Evolutionary conservation across 2,888 invertebrate genomes (phyloP).

Genomic region (Drosophila mercatorum): DNA sequence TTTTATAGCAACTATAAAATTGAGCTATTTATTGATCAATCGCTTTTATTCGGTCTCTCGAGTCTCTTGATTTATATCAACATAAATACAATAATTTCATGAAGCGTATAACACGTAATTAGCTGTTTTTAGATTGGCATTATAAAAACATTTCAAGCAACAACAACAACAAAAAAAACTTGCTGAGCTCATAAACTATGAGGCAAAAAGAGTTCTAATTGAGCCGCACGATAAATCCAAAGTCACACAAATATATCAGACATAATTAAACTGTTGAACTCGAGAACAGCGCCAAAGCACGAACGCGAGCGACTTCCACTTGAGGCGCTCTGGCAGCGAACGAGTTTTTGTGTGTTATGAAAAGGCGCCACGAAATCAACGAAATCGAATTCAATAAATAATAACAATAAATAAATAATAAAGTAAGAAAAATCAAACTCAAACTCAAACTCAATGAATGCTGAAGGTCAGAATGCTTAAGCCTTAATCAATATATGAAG

Average conservation of each 20-base stretch:
- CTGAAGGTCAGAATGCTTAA: slow-evolving; percentile 80
- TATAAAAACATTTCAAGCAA: slow-evolving; percentile 1
- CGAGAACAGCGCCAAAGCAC: slow-evolving; percentile 22
- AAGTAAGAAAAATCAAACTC: slow-evolving; percentile 6
- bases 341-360: slow-evolving; percentile 25
- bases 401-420: slow-evolving; percentile 62
- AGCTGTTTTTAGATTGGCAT: slow-evolving; percentile 13
- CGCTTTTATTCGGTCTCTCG: background rate
- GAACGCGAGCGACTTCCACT: slow-evolving; percentile 39
- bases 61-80: background rate
- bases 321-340: slow-evolving; percentile 18
- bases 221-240: slow-evolving; percentile 41
- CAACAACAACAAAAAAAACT: background rate
- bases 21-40: background rate
- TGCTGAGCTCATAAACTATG: slow-evolving; percentile 11
- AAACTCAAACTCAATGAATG: slow-evolving; percentile 70
- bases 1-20: background rate
- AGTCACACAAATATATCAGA: slow-evolving; percentile 48
- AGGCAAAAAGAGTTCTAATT: slow-evolving; percentile 38
- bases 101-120: slow-evolving; percentile 4
- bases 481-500: slow-evolving; percentile 74
- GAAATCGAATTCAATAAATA: slow-evolving; percentile 66
- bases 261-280: slow-evolving; percentile 69
- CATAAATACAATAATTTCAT: background rate
- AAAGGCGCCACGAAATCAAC: slow-evolving; percentile 49